These are phyloP conservation scores for Clitarchus hookeri DNA, from an alignment of 2,888 invertebrate species.

Conservation along the genomic window DNA sequence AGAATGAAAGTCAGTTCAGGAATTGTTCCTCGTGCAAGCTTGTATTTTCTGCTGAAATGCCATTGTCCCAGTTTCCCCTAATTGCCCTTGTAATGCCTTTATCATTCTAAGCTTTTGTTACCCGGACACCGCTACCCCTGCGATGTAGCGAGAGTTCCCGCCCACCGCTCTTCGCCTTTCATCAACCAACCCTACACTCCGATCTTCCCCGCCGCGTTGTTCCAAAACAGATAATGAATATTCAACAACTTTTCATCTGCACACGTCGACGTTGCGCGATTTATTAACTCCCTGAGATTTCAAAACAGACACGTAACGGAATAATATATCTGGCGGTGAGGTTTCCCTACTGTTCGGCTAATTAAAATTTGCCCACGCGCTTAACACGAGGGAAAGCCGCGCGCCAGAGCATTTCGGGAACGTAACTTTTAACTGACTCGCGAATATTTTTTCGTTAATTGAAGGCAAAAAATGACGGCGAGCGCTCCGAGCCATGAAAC, in stretches of 20 bases:
- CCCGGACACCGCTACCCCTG: neutral
- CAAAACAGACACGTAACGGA: neutral
- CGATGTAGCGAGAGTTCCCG: neutral
- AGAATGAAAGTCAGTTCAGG: no score
- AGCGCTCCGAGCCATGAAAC: no score
- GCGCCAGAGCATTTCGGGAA: no score
- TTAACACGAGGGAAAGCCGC: neutral
- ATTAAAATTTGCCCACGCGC: neutral
- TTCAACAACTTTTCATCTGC: neutral
- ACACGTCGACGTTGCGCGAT: neutral
- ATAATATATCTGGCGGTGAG: neutral
- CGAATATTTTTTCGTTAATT: no score
- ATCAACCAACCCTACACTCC: neutral
- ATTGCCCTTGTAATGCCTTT: neutral
- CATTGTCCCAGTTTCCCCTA: neutral
- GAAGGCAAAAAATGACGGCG: no score
- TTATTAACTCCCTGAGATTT: neutral
- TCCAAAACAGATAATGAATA: neutral
- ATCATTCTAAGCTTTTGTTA: neutral
- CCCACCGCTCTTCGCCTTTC: neutral
- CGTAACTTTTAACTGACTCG: no score
- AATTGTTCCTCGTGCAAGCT: no score
- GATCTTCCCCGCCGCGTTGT: neutral
- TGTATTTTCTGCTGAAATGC: no score
- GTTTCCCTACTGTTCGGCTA: neutral